Conservation (phyloP, 2,113 vertebrate genomes). For the Pelmatolapia mariae region DNA sequence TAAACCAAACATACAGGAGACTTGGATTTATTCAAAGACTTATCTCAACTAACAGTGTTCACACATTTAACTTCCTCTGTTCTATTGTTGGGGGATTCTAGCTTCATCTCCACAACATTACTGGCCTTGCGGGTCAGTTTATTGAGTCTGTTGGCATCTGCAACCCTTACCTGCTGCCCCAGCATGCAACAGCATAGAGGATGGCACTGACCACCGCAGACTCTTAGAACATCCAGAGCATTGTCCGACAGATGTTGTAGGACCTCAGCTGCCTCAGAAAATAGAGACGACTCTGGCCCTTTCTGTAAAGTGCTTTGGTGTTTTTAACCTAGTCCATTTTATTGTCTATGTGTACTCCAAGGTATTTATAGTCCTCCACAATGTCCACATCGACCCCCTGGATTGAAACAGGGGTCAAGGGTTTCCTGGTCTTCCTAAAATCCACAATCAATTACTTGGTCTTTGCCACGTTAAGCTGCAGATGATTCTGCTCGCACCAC, state of each 20-base stretch:
- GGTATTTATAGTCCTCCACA: too few relatives aligned
- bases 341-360: too few relatives aligned
- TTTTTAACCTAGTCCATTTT: too few relatives aligned
- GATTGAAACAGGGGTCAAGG: not conserved
- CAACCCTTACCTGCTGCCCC: accelerated
- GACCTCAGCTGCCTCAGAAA: too few relatives aligned
- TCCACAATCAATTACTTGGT: not conserved
- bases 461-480: accelerated
- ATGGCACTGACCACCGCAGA: not conserved
- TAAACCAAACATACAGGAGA: not conserved
- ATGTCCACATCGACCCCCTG: accelerated
- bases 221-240: not conserved
- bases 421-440: too few relatives aligned
- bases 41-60: accelerated
- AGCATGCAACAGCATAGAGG: not conserved
- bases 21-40: not conserved
- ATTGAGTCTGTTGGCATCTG: not conserved
- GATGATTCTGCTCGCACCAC: too few relatives aligned
- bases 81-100: accelerated
- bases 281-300: too few relatives aligned
- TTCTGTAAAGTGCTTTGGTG: not conserved
- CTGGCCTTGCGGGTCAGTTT: accelerated
- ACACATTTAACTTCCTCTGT: not conserved
- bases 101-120: not conserved
- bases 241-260: not conserved